Evolutionary conservation across 2,797 vertebrate species (phyloP), one percentile per base, ranked within the genome.

Genomic region (Gorsachius magnificus): DNA sequence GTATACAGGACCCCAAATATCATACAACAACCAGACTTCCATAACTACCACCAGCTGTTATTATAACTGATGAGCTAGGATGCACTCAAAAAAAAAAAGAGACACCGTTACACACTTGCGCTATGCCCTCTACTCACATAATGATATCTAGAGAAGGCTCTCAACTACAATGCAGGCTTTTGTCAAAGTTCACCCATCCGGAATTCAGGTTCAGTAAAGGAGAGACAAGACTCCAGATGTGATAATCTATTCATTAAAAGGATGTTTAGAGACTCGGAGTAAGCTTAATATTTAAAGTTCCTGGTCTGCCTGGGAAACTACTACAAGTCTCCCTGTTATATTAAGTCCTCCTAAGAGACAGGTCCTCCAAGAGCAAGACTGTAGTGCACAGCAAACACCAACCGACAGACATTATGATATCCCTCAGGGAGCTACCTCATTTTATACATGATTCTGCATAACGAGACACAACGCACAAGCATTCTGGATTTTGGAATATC

Each of bases 1-100:
- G 87, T 80, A 43, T 58, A 94, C 92, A 95, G 68, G 41, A 82
- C 83, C 97, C 83, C 83, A 96, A 96, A 97, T 93, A 95, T 46
- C 86, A 82, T 29, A 80, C 50, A 86, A 72, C 66, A 81, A 85
- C 45, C 54, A 93, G 72, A 83, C 83, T 93, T 84, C 56, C 58
- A 12, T 61, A 95, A 72, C 50, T 90, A 69, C 66, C 60, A 84
- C 29, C 75, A 84, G 57, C 45, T 96, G 95, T 96, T 96, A 93
- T 63, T 86, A 70, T 66, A 97, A 93, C 89, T 92, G 76, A 96
- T 92, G 87, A 95, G 77, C 60, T 84, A 95, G 54, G 41, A 58
- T 81, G 35, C 78, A 65, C 53, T 94, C n/a, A 20, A 83, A 93
- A 94, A 38, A 75, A 74, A 46, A 60, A 58, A 51, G 38, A 96